These are phyloP conservation scores for Mnemiopsis leidyi DNA, from an alignment of 37 sponge, comb jelly and placozoan species.

Conservation along the genomic window DNA sequence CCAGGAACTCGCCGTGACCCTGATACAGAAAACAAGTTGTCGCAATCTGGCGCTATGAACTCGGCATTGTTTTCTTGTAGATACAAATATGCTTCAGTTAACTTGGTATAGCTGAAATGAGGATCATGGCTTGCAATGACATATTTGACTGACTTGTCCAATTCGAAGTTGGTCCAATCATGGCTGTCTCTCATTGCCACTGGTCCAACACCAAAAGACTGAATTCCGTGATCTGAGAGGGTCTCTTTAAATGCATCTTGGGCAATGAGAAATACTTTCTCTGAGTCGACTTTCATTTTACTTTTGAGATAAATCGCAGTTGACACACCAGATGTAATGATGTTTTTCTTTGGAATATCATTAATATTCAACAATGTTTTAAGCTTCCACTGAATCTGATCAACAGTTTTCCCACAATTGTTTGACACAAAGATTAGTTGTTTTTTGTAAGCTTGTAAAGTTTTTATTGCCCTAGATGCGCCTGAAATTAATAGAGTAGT, in stretches of 20 bases:
- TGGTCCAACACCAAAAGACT: not conserved
- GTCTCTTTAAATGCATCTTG: constrained; percentile 29
- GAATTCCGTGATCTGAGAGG: not conserved
- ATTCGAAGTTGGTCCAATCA: constrained; percentile 11
- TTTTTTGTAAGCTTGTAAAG: not conserved
- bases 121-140: constrained; percentile 21
- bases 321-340: not conserved
- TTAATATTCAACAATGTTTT: not conserved
- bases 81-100: constrained; percentile 50
- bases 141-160: constrained; percentile 48
- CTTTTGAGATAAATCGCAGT: constrained; percentile 59
- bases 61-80: constrained; percentile 33
- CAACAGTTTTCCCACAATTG: constrained; percentile 31
- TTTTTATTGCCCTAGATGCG: not conserved
- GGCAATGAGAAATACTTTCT: constrained; percentile 23
- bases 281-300: constrained; percentile 28
- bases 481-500: not conserved
- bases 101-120: not conserved
- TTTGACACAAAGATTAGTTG: constrained; percentile 34
- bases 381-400: not conserved
- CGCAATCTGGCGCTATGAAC: constrained; percentile 6
- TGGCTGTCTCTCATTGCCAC: not conserved
- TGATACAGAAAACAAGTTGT: not conserved
- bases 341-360: not conserved
- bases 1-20: not conserved